These are phyloP conservation scores for Danionella dracula DNA, from an alignment of 2,797 vertebrate species.

Conservation along the genomic window DNA sequence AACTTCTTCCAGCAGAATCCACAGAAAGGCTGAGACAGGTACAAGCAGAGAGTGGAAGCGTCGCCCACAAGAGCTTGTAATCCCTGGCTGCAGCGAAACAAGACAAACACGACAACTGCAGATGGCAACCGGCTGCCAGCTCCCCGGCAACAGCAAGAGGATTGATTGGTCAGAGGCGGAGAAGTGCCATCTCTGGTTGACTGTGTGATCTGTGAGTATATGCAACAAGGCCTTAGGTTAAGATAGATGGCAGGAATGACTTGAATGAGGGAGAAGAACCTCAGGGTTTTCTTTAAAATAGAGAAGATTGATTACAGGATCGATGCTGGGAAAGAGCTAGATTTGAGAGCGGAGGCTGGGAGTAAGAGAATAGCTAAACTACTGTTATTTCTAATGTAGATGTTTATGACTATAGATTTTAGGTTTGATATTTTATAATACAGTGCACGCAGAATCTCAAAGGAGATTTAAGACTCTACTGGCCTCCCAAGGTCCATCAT, in stretches of 20 bases:
- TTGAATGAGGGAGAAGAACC: background rate
- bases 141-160: slow-evolving; percentile 33
- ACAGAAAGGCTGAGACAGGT: background rate
- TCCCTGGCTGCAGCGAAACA: slow-evolving; percentile 1
- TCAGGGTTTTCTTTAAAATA: background rate
- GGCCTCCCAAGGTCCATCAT: no score
- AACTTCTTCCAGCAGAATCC: slow-evolving; percentile 31
- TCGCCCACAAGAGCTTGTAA: background rate
- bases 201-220: background rate
- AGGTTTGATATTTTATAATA: no score
- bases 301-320: no score
- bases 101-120: slow-evolving; percentile 14
- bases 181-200: slow-evolving; percentile 7
- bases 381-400: no score
- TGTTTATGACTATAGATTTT: no score
- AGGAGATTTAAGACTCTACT: no score
- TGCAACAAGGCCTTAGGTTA: background rate
- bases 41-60: background rate
- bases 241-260: background rate
- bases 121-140: slow-evolving; percentile 12
- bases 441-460: no score
- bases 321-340: no score
- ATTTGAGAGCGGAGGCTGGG: no score
- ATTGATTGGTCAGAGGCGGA: slow-evolving; percentile 23
- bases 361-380: no score